Evolutionary conservation across 1,140 invertebrate species (phyloP).

Genomic region (Paracyclopina nana): DNA sequence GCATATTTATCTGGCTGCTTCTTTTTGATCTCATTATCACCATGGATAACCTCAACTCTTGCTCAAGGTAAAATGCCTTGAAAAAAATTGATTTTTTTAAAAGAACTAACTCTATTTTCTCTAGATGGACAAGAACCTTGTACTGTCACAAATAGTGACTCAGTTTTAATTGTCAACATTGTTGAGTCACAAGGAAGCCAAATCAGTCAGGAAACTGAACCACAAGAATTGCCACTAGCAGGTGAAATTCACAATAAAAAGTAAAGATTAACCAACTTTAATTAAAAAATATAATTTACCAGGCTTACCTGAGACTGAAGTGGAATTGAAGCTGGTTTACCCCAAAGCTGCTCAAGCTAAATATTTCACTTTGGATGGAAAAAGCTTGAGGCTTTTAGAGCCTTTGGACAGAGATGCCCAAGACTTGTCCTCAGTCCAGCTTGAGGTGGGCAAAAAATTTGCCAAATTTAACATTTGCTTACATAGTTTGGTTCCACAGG

Average conservation of each 20-base stretch:
- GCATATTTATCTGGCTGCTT: no score
- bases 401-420: constrained; percentile 64
- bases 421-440: constrained; percentile 63
- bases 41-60: no score
- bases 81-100: no score
- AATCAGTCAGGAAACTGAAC: background rate
- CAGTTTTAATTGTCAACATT: background rate
- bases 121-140: no score
- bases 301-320: no score
- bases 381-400: constrained; percentile 48
- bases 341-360: constrained; percentile 20
- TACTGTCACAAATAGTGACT: background rate
- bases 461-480: background rate
- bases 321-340: background rate
- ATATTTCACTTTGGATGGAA: constrained; percentile 58
- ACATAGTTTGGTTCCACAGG: constrained; percentile 32
- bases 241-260: no score
- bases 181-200: background rate
- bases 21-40: no score
- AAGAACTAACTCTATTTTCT: no score
- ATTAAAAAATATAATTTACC: no score
- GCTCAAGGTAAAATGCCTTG: no score
- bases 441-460: constrained; percentile 51
- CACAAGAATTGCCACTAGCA: background rate
- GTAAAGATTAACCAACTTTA: no score